Evolutionary conservation across 2,888 invertebrate species (phyloP).

Genomic region (Entomobrya multifasciata): DNA sequence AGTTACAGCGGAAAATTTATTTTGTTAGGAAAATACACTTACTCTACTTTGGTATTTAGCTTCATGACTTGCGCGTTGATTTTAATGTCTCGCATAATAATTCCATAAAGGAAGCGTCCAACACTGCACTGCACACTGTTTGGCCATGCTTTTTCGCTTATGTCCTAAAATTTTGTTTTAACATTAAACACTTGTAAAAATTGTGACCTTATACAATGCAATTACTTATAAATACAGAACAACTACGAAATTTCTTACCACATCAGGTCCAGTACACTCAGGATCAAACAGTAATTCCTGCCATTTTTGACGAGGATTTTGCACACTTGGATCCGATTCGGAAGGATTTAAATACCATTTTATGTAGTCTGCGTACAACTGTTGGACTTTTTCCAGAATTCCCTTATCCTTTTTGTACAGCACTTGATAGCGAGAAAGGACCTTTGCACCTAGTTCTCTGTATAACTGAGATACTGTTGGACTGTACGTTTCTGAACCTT

Average conservation of each 20-base stretch:
- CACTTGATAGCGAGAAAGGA: slow-evolving; percentile 86
- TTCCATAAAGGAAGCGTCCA: slow-evolving; percentile 92
- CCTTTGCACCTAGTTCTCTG: slow-evolving; percentile 86
- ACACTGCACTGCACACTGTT: slow-evolving; percentile 85
- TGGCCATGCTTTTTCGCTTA: slow-evolving; percentile 86
- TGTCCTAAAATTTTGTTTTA: slow-evolving; percentile 72
- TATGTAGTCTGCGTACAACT: slow-evolving; percentile 86
- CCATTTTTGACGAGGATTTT: slow-evolving; percentile 88
- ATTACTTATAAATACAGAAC: too few relatives aligned
- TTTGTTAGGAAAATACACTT: slow-evolving; percentile 79
- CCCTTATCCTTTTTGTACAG: slow-evolving; percentile 86
- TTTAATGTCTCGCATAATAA: slow-evolving; percentile 92
- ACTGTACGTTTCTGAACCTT: slow-evolving; percentile 91
- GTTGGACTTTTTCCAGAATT: slow-evolving; percentile 85
- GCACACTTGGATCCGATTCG: slow-evolving; percentile 50
- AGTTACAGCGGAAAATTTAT: too few relatives aligned
- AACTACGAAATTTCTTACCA: too few relatives aligned
- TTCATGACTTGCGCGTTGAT: slow-evolving; percentile 88
- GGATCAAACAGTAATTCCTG: slow-evolving; percentile 84
- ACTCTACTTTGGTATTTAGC: slow-evolving; percentile 82
- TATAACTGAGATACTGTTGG: slow-evolving; percentile 86
- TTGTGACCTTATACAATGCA: slow-evolving; percentile 30
- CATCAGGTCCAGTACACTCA: slow-evolving; percentile 84
- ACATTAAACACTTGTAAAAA: neutral
- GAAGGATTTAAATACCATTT: slow-evolving; percentile 84